Evolutionary conservation across 37 sponge, comb jelly and placozoan genomes (phyloP), one percentile per base, ranked within the genome.

Genomic region (Eunapius fragilis): DNA sequence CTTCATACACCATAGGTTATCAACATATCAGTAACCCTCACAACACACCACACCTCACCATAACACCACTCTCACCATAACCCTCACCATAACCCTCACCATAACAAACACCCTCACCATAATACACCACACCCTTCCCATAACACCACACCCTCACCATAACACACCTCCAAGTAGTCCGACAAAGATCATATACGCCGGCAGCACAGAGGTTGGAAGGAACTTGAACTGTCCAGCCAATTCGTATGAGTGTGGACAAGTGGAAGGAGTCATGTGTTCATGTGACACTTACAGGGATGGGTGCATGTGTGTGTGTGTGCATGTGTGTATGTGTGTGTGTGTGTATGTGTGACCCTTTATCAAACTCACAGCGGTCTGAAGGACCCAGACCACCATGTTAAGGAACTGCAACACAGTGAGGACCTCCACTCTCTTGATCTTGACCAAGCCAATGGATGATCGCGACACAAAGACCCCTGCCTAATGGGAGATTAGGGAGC

Each of bases 101-200:
- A 30, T 28, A 25, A 25, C 71, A 25, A 3, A 70, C 71, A 3
- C 5, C 7, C 71, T 9, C 9, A 2, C 9, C 28, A 6, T 70
- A 3, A 30, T 9, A 25, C 71, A 30, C 71, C 71, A 30, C 26
- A 9, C 9, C 7, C 26, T 7, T 30, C 28, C 28, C 71, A 10
- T 6, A 9, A 9, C 41, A 41, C 34, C n/a, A n/a, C n/a, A n/a
- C n/a, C n/a, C n/a, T 30, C 33, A 33, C 34, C 34, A 27, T 75
- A 35, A 47, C 73, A 47, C 58, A 84, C 85, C 89, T 47, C 89
- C 89, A 68, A 88, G 38, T 67, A 88, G 47, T 75, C 89, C 89
- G 0, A 88, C 89, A 75, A 69, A 88, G n/a, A 82, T 35, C 89
- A 88, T 88, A 17, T 35, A 88, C 7, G 75, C 25, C 2, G 89